These are phyloP conservation scores for Drosophila melanica DNA, from an alignment of 1,140 invertebrate species.

Conservation along the genomic window DNA sequence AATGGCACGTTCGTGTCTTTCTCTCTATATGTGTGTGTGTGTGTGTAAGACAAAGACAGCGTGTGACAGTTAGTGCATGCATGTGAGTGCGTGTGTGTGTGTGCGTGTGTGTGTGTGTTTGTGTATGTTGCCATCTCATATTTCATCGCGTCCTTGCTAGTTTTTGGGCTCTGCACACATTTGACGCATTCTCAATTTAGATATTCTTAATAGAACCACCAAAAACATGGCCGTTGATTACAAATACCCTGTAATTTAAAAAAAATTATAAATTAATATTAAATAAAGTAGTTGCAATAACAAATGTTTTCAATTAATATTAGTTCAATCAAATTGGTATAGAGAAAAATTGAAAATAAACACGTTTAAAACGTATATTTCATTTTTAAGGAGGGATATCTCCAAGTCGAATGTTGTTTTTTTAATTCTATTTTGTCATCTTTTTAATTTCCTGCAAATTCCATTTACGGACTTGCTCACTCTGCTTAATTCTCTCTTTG, in stretches of 20 bases:
- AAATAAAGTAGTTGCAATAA: no score
- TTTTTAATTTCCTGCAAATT: slow-evolving; percentile 63
- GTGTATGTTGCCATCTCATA: slow-evolving; percentile 16
- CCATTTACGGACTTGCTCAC: not conserved
- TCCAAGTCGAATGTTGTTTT: slow-evolving; percentile 8
- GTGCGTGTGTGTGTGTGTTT: not conserved
- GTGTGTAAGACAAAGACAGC: not conserved
- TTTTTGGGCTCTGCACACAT: slow-evolving; percentile 14
- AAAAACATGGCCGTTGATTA: slow-evolving; percentile 6
- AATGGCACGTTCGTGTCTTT: slow-evolving; percentile 26
- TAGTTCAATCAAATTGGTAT: no score
- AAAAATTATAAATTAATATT: no score
- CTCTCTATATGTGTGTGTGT: not conserved
- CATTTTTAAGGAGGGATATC: not conserved
- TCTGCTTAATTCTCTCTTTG: not conserved
- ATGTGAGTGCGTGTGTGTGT: not conserved
- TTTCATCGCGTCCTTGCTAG: slow-evolving; percentile 27
- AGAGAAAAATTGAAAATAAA: not conserved
- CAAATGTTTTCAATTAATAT: no score
- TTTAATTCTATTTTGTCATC: slow-evolving; percentile 31
- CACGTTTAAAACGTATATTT: not conserved
- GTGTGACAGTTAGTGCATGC: not conserved
- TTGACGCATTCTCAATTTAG: slow-evolving; percentile 20
- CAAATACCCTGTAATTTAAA: not conserved
- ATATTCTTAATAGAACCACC: slow-evolving; percentile 20